Conservation (phyloP, 2,888 invertebrate genomes). For the Yponomeuta sedellus region DNA sequence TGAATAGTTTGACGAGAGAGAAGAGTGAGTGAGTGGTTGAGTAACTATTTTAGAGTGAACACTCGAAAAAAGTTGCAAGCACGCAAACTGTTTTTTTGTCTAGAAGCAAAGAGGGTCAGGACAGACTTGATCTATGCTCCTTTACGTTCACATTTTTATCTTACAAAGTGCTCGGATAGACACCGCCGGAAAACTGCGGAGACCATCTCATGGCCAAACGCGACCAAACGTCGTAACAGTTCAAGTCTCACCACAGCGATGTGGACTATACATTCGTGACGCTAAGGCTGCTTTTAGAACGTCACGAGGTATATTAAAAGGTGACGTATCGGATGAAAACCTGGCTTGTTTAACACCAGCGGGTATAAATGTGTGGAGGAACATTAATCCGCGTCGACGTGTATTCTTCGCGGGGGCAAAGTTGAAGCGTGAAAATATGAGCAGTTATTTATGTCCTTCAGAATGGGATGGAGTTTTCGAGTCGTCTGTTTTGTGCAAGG, state of each 20-base stretch:
- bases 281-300: constrained; percentile 27
- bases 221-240: constrained; percentile 34
- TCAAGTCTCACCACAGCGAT: constrained; percentile 17
- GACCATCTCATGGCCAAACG: constrained; percentile 48
- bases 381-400: constrained; percentile 73
- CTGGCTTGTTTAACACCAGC: constrained; percentile 46
- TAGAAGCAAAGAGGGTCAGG: neutral
- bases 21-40: no score
- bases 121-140: constrained; percentile 68
- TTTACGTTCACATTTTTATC: constrained; percentile 69
- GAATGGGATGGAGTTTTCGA: constrained; percentile 43
- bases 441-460: constrained; percentile 60
- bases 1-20: no score
- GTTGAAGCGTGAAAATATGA: constrained; percentile 75
- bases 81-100: neutral
- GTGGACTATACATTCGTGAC: neutral
- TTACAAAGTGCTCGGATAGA: constrained; percentile 74
- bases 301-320: constrained; percentile 21
- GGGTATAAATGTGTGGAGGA: constrained; percentile 71
- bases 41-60: no score
- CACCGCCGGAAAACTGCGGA: constrained; percentile 69
- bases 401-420: constrained; percentile 66
- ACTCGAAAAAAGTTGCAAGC: neutral
- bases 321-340: constrained; percentile 33
- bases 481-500: constrained; percentile 28